Percentiles rank a stretch among this genome's conserved stretches.
Conservation (phyloP, 92 coral and sea anemone species). For the Parazoanthus darwini region DNA sequence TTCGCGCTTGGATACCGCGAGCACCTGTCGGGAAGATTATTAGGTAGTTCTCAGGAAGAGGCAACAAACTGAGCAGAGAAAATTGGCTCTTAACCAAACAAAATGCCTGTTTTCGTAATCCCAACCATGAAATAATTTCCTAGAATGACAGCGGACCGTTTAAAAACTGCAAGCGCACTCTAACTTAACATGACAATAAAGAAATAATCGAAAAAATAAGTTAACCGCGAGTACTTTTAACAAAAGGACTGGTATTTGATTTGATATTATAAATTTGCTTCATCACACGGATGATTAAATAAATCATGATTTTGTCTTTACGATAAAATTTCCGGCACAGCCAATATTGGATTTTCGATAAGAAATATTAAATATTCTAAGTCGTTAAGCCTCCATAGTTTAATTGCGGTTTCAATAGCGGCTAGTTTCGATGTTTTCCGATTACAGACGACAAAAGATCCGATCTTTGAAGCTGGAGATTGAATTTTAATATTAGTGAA, state of each 20-base stretch:
- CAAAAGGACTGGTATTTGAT: background rate
- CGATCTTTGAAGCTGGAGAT: background rate
- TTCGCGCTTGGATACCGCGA: constrained; percentile 11
- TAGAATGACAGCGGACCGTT: background rate
- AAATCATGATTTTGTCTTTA: background rate
- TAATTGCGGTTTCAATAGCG: too few species aligned
- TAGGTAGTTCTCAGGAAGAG: background rate
- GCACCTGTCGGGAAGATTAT: constrained; percentile 31
- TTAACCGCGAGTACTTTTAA: background rate
- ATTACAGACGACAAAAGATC: background rate
- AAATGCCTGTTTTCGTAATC: background rate
- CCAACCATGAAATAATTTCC: background rate
- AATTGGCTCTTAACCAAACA: constrained; percentile 8
- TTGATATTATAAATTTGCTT: background rate
- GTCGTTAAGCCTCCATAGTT: background rate
- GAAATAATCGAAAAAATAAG: background rate
- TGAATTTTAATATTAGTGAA: too few species aligned
- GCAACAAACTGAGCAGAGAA: background rate
- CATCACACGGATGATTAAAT: background rate
- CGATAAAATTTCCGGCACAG: background rate
- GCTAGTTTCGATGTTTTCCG: too few species aligned
- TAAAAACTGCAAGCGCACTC: background rate
- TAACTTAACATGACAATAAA: background rate
- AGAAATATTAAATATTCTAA: background rate
- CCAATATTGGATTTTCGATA: background rate